Evolutionary conservation across 2,888 invertebrate species (phyloP).

Genomic region (Anoncus sp.): DNA sequence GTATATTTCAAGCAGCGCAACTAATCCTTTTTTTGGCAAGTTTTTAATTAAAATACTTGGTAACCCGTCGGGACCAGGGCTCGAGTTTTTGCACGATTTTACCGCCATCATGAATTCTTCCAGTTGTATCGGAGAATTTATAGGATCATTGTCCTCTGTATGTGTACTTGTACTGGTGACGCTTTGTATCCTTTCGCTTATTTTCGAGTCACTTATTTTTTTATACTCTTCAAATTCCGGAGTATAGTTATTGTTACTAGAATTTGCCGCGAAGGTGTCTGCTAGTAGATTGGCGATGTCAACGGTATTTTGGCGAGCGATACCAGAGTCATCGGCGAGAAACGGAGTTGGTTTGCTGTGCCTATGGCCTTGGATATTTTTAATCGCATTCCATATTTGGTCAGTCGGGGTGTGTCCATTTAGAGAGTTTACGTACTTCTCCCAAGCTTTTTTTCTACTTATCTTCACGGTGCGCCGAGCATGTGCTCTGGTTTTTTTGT

Average conservation of each 20-base stretch:
- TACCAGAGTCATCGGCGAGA: not conserved
- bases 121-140: too few relatives aligned
- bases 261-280: slow-evolving; percentile 3
- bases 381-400: slow-evolving; percentile 9
- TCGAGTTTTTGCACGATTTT: too few relatives aligned
- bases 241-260: not conserved
- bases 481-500: slow-evolving; percentile 60
- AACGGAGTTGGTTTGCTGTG: not conserved
- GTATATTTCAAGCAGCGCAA: too few relatives aligned
- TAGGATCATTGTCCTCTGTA: too few relatives aligned
- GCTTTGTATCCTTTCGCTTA: too few relatives aligned
- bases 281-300: slow-evolving; percentile 4
- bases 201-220: too few relatives aligned
- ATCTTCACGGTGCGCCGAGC: slow-evolving; percentile 53
- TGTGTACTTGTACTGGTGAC: too few relatives aligned
- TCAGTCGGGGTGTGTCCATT: slow-evolving; percentile 12
- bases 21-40: too few relatives aligned
- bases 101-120: too few relatives aligned
- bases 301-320: not conserved
- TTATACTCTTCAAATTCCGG: not conserved
- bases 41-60: too few relatives aligned
- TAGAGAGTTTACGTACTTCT: slow-evolving; percentile 22
- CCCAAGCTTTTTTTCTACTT: slow-evolving; percentile 57
- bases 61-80: too few relatives aligned
- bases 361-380: slow-evolving; percentile 16